Percentiles rank a stretch among this genome's conserved stretches.
phyloP scores from a whole-genome alignment of 1,140 invertebrate genomes.

The Cotesia vestalis region DNA sequence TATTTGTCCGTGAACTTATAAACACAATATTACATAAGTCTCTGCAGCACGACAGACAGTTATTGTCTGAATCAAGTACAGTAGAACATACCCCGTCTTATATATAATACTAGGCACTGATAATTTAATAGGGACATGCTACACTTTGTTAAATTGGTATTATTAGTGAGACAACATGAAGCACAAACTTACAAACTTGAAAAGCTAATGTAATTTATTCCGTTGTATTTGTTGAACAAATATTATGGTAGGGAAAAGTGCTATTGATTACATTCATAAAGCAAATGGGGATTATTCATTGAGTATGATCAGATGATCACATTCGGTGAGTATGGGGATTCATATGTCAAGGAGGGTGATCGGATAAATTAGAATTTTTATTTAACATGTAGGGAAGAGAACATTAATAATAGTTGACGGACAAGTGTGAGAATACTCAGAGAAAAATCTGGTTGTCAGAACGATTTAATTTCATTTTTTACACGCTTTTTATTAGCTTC shows the following conservation, averaged over 20 bases:
- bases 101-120: constrained; percentile 5
- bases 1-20: too few relatives aligned
- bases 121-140: too few relatives aligned
- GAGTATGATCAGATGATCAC: background rate
- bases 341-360: too few relatives aligned
- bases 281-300: too few relatives aligned
- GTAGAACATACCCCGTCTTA: constrained; percentile 1
- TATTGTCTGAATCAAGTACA: background rate
- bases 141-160: constrained; percentile 32
- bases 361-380: too few relatives aligned
- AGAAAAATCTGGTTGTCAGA: too few relatives aligned
- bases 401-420: background rate
- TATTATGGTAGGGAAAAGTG: too few relatives aligned
- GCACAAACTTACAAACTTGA: background rate
- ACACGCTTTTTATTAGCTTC: too few relatives aligned
- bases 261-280: too few relatives aligned
- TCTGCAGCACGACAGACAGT: background rate
- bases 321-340: too few relatives aligned
- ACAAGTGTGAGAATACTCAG: background rate
- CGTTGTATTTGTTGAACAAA: too few relatives aligned
- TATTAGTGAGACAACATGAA: constrained; percentile 21
- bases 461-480: too few relatives aligned
- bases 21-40: background rate
- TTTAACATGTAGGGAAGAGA: background rate
- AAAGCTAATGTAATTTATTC: constrained; percentile 7